A percentile compares a stretch with the other conserved stretches of the same genome.
These are phyloP conservation scores for Cryptocephalus moraei DNA, from an alignment of 2,888 invertebrate species.

Conservation along the genomic window DNA sequence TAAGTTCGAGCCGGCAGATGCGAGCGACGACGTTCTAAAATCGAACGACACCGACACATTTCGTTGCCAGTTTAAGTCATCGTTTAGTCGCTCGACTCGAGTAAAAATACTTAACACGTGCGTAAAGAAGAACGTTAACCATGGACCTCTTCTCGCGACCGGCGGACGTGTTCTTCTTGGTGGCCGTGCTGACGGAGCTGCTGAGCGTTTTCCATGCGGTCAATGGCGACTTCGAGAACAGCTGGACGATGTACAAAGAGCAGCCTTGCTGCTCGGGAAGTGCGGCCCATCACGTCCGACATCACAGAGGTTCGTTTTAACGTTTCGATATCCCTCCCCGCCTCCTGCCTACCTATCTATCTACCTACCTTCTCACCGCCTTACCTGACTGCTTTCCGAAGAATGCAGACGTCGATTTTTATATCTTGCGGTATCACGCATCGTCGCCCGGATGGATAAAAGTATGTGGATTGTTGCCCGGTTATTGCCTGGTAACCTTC, in stretches of 20 bases:
- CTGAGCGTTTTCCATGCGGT: constrained; percentile 21
- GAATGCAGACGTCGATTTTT: no score
- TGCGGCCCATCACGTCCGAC: constrained; percentile 48
- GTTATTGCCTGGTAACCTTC: no score
- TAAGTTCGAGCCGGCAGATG: background rate
- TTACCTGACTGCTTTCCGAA: no score
- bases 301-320: constrained; percentile 46
- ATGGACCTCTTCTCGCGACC: constrained; percentile 8
- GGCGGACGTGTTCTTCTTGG: constrained; percentile 21
- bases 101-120: constrained; percentile 17
- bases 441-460: no score
- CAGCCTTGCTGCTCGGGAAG: constrained; percentile 53
- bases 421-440: no score
- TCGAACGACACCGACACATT: background rate
- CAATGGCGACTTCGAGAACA: constrained; percentile 46
- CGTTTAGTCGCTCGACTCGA: background rate
- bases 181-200: constrained; percentile 21
- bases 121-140: constrained; percentile 19
- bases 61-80: constrained; percentile 1
- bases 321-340: no score
- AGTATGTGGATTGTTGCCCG: no score
- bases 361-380: no score
- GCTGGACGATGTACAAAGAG: constrained; percentile 56
- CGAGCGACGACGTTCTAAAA: background rate
- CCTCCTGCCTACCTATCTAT: no score